Base-by-base conservation (phyloP, 1,140 invertebrate species). In the Lamellibrachia luymesi region DNA sequence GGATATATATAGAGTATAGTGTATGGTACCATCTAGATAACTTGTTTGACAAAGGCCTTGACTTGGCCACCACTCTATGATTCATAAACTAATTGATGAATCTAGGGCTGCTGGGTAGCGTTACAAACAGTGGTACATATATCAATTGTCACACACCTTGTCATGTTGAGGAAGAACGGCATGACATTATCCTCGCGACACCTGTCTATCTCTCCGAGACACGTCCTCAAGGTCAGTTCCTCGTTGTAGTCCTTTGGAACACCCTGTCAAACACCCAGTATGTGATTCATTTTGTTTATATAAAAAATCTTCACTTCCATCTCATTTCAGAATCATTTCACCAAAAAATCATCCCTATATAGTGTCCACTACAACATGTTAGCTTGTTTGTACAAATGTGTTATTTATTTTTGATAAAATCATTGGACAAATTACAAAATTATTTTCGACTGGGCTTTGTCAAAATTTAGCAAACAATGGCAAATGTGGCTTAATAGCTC, bases 141-240 rank as follows among this genome's bases (percentile, higher is more conserved):
- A 25, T 51, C 91, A 91, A n/a, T 1, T 91, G 49, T 7, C 17
- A 49, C 49, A 50, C 27, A 92, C 92, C 92, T 92, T 13, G 92
- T 93, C 92, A 93, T 93, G 92, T 93, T 89, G 49, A 93, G 49
- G 92, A 93, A 93, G 92, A 93, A 93, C 6, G 92, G 92, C 92
- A 93, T 93, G 38, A 93, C 49, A 56, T 93, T 93, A 56, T 93
- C 92, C 10, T 90, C n/a, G 38, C 25, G 89, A 50, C 92, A 93
- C 25, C 92, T 38, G 64, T 93, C 92, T 22, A 93, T 93, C 51
- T 93, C 92, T 13, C 92, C 92, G 25, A 93, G 92, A 56, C 92
- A 93, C 5, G 92, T 51, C 80, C 52, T 93, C 92, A 93, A 17
- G 7, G 56, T 93, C 8, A 80, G 10, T 64, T 93, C 92, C 7